These are phyloP conservation scores for Pollenia griseotomentosa DNA, from an alignment of 2,888 invertebrate species.

Conservation along the genomic window DNA sequence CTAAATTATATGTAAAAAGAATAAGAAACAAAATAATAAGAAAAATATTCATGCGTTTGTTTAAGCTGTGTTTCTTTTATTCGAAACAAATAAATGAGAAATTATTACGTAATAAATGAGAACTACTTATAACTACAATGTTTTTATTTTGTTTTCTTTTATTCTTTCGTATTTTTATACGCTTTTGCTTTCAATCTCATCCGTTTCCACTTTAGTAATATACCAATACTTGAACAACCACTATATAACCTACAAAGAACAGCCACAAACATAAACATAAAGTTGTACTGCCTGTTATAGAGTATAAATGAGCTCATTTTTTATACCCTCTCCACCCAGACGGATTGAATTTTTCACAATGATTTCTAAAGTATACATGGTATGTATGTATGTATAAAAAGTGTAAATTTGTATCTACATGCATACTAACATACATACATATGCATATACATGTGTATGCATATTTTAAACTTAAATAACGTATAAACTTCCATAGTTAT, in stretches of 20 bases:
- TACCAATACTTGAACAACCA: conserved; percentile 37
- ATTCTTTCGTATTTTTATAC: conserved; percentile 34
- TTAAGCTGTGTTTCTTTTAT: conserved; percentile 76
- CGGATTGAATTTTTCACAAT: conserved; percentile 58
- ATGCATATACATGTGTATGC: conserved; percentile 3
- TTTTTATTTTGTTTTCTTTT: conserved; percentile 52
- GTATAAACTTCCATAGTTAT: conserved; percentile 19
- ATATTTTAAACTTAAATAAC: conserved; percentile 19
- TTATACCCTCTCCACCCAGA: conserved; percentile 55
- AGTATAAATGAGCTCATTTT: conserved; percentile 71
- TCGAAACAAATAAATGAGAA: conserved; percentile 69
- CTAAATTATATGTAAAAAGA: not conserved
- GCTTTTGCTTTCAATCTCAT: conserved; percentile 26
- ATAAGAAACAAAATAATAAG: not conserved
- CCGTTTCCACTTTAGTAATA: conserved; percentile 54
- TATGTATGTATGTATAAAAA: conserved; percentile 12
- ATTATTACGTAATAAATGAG: conserved; percentile 82
- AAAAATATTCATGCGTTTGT: conserved; percentile 22
- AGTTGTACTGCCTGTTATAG: conserved; percentile 50
- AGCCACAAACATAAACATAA: conserved; percentile 57
- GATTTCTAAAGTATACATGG: conserved; percentile 54
- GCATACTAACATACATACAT: conserved; percentile 35
- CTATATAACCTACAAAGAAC: conserved; percentile 56
- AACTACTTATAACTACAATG: conserved; percentile 66
- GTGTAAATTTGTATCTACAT: conserved; percentile 44